Conservation (phyloP, 2,797 vertebrate genomes). For the Oryzias sinensis region DNA sequence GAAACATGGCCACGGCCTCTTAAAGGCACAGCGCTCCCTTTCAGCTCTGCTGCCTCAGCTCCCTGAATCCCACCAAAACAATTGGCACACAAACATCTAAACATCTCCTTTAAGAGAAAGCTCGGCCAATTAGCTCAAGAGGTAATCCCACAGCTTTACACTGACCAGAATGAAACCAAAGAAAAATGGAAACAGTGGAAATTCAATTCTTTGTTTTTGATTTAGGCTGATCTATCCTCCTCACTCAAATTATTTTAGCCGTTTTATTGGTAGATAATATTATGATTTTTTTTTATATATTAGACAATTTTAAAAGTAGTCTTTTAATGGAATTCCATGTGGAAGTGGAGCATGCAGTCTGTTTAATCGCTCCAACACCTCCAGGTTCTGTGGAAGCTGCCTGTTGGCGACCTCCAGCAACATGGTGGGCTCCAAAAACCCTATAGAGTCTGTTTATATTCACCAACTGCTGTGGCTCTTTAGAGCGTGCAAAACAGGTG, state of each 20-base stretch:
- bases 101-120: constrained; percentile 63
- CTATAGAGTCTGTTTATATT: constrained; percentile 76
- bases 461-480: constrained; percentile 75
- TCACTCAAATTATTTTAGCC: constrained; percentile 2
- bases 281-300: not conserved
- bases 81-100: constrained; percentile 76
- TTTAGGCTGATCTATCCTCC: constrained; percentile 2
- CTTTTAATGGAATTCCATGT: constrained; percentile 26
- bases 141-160: constrained; percentile 66
- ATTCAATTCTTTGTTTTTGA: constrained; percentile 32
- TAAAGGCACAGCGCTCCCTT: constrained; percentile 83
- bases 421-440: constrained; percentile 70
- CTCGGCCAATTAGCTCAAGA: constrained; percentile 62
- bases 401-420: constrained; percentile 55
- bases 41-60: constrained; percentile 58
- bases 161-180: constrained; percentile 52
- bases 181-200: constrained; percentile 40
- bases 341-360: constrained; percentile 22
- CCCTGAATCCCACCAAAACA: constrained; percentile 68
- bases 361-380: constrained; percentile 51
- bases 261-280: constrained; percentile 8
- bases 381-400: constrained; percentile 50
- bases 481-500: constrained; percentile 85
- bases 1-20: constrained; percentile 82
- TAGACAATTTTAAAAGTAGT: constrained; percentile 1